Evolutionary conservation across 2,888 invertebrate genomes (phyloP), one percentile per base, ranked within the genome.

Genomic region (Eremobia ochroleuca): DNA sequence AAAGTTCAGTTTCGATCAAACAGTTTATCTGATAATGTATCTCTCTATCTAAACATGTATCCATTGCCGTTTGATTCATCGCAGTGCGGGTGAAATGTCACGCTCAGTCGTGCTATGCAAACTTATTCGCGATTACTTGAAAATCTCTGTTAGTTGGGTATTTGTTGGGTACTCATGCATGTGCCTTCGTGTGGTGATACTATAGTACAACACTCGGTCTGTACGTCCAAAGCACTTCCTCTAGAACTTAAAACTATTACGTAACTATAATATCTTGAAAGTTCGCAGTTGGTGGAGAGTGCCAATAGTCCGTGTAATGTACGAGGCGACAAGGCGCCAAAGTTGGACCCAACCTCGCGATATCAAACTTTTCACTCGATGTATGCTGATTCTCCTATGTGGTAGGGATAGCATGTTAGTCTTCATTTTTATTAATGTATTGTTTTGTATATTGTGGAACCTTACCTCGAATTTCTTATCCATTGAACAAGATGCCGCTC

Each of bases 301-400:
- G 81, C 87, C 91, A 92, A 92, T 92, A 89, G 90, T 84, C 89
- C 88, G 88, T 90, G 88, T 91, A 90, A 90, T 90, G 88, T 88
- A 90, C 74, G 77, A 90, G 87, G 90, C 90, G 90, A 92, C 91
- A 92, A 89, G 90, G 82, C 90, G 89, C 85, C 87, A 87, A 92
- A 92, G 82, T 92, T 92, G 87, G 87, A 83, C 90, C 75, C 84
- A 82, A 83, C 75, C 69, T 70, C 52, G 83, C 85, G 86, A 89
- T 87, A 86, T 77, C 76, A 78, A 90, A 92, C 89, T 92, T 92
- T 91, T 89, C 89, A 86, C 89, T 89, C 86, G 77, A 86, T 88
- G 85, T 90, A 91, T 91, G 90, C 89, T 90, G 91, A 87, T 87
- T 81, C 72, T 40, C 52, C 28, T 79, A 8, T 55, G 9, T 4